Evolutionary conservation across 2,113 vertebrate species (phyloP).

Genomic region (Nothoprocta perdicaria): DNA sequence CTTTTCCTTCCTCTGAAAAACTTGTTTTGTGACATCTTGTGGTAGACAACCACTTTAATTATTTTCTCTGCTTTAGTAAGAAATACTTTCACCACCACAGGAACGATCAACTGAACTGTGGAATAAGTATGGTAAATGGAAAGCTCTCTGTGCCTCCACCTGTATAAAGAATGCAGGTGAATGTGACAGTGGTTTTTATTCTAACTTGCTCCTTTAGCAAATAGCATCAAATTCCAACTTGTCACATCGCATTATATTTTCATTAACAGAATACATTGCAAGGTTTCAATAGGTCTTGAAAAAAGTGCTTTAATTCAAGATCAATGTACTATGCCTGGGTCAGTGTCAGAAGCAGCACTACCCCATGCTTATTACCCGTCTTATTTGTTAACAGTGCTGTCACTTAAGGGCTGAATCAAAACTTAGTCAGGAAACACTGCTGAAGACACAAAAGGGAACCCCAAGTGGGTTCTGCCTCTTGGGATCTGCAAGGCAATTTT

Average conservation of each 20-base stretch:
- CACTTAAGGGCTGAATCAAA: conserved; percentile 11
- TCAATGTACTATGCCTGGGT: background rate
- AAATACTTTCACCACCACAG: background rate
- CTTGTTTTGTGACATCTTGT: background rate
- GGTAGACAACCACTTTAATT: background rate
- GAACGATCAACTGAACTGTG: background rate
- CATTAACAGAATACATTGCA: background rate
- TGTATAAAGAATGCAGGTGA: background rate
- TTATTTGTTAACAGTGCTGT: background rate
- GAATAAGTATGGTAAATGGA: background rate
- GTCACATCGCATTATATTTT: background rate
- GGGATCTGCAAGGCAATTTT: background rate
- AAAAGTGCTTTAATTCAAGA: background rate
- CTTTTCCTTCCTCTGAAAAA: background rate
- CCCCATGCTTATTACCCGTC: background rate
- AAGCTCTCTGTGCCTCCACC: background rate
- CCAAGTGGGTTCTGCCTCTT: conserved; percentile 25
- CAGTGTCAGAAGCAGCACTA: background rate
- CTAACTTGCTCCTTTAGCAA: background rate
- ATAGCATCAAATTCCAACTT: background rate
- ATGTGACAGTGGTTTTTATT: background rate
- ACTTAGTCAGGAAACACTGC: background rate
- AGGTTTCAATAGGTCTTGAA: background rate
- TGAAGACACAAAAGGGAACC: background rate
- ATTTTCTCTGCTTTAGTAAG: background rate